Evolutionary conservation across 2,888 invertebrate species (phyloP).

Genomic region (Parochlus steinenii): DNA sequence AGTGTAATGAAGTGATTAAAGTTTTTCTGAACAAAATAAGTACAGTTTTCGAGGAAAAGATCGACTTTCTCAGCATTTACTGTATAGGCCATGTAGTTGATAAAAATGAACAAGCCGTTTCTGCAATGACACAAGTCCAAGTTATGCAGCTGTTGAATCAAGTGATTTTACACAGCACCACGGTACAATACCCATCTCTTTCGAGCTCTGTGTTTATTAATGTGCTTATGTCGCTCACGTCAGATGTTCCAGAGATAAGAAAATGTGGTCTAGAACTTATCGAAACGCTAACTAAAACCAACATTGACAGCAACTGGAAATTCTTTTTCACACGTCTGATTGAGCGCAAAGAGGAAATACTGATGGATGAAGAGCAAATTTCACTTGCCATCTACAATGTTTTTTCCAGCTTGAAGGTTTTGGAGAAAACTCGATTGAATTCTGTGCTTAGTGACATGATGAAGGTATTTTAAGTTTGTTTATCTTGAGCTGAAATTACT

Average conservation of each 20-base stretch:
- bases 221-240: constrained; percentile 35
- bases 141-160: constrained; percentile 27
- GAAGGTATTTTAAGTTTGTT: too few relatives aligned
- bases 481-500: too few relatives aligned
- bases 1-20: constrained; percentile 24
- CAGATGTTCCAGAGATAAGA: constrained; percentile 37
- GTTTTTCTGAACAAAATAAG: constrained; percentile 33
- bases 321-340: neutral
- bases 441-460: too few relatives aligned
- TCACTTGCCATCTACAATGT: constrained; percentile 18
- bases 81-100: constrained; percentile 18
- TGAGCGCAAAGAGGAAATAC: constrained; percentile 38
- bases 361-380: constrained; percentile 46
- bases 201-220: constrained; percentile 19
- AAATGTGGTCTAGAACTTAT: constrained; percentile 38
- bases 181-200: neutral
- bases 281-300: constrained; percentile 18
- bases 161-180: constrained; percentile 16
- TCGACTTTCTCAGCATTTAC: too few relatives aligned
- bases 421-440: neutral
- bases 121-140: constrained; percentile 34
- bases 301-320: constrained; percentile 3
- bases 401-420: neutral
- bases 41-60: constrained; percentile 30
- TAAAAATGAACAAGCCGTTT: constrained; percentile 20